Evolutionary conservation across 2,113 vertebrate species (phyloP), one percentile per base, ranked within the genome.

Genomic region (Periophthalmus modestus): DNA sequence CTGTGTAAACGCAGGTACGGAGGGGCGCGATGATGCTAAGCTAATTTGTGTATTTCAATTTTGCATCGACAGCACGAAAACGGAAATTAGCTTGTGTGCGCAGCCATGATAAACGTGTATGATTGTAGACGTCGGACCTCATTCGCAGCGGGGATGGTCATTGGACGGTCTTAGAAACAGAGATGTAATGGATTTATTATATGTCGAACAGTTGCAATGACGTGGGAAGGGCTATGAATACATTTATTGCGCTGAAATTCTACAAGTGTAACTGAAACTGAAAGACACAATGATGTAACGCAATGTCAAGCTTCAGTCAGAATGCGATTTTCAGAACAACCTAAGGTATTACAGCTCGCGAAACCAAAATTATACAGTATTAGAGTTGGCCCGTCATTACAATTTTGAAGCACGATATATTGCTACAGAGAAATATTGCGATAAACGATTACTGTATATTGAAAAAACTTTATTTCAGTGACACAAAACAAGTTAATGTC

Each of bases 201-300:
- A 86, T 73, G 78, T 61, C 77, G 66, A 74, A 34, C 75, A 66
- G 69, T 77, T 78, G 78, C 75, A 2, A 52, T 18, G 69, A 76
- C 82, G 21, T 54, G 33, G 58, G 73, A 78, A 80, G 87, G 80
- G 75, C 88, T 87, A 92, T 92, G 89, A 93, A 92, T 92, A 92
- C 75, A 92, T 91, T 89, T 83, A 88, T 89, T 82, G 74, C 82
- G 87, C 80, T 89, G 91, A 92, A 86, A 86, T 88, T 85, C 67
- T 83, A 89, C 89, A 88, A 88, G 82, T 87, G 85, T 89, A 83
- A 91, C 81, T 80, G 85, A 81, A 71, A 86, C 83, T 85, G 82
- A 90, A 84, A 88, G 34, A 62, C 57, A 70, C 72, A 61, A 52
- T 62, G 77, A 82, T 69, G 78, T 80, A 65, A 77, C 81, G 71